These are phyloP conservation scores for Zhuqinia jingwanae DNA, from an alignment of 2,888 invertebrate genomes.

Conservation along the genomic window DNA sequence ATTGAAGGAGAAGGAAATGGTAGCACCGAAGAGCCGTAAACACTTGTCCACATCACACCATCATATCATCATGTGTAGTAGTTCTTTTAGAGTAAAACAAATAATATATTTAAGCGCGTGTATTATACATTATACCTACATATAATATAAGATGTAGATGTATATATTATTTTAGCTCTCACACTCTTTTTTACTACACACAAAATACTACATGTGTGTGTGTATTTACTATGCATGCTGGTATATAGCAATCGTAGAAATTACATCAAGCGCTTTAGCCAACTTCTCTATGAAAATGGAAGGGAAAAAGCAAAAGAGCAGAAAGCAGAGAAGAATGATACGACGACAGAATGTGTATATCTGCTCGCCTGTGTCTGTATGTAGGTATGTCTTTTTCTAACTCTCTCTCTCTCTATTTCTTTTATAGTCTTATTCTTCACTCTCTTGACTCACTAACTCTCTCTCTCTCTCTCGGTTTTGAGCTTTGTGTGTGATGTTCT, in stretches of 20 bases:
- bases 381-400: conserved; percentile 39
- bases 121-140: neutral
- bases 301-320: conserved; percentile 50
- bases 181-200: conserved; percentile 21
- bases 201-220: neutral
- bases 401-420: conserved; percentile 34
- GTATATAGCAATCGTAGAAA: neutral
- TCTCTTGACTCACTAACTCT: conserved; percentile 12
- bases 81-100: neutral
- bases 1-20: conserved; percentile 39
- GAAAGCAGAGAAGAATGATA: conserved; percentile 59
- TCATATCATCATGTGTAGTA: conserved; percentile 25
- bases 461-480: neutral
- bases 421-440: neutral
- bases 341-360: conserved; percentile 27
- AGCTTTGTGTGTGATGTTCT: neutral
- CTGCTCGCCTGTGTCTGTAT: too few relatives aligned
- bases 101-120: neutral
- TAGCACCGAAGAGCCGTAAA: conserved; percentile 58
- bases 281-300: neutral
- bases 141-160: neutral
- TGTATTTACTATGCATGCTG: neutral
- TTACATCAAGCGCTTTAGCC: neutral
- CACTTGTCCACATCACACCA: conserved; percentile 70
- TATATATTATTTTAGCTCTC: conserved; percentile 1